Conservation (phyloP, 2,113 vertebrate genomes). For the Spheniscus mendiculus region DNA sequence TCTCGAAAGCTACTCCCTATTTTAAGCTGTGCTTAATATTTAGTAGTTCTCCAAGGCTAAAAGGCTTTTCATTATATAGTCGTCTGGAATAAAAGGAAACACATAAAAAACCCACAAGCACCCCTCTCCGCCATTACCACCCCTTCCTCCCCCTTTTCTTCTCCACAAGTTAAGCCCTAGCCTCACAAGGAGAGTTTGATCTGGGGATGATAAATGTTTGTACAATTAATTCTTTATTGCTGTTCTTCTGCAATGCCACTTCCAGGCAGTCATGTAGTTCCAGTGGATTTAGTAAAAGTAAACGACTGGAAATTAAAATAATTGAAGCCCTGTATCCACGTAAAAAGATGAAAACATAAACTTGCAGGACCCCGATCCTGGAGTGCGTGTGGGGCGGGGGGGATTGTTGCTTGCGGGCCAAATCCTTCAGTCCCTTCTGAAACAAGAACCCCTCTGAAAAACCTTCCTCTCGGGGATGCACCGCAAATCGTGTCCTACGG, state of each 20-base stretch:
- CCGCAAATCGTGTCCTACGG: background rate
- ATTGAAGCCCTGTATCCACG: background rate
- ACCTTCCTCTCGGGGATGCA: background rate
- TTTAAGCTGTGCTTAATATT: constrained; percentile 37
- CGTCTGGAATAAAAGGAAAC: constrained; percentile 38
- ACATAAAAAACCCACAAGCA: constrained; percentile 14
- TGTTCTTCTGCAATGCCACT: background rate
- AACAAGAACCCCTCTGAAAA: background rate
- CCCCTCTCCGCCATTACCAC: background rate
- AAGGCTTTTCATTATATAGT: background rate
- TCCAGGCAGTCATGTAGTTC: background rate
- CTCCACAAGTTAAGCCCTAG: background rate
- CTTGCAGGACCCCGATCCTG: rapidly evolving
- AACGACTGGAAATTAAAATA: background rate
- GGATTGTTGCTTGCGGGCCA: background rate
- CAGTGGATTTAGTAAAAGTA: background rate
- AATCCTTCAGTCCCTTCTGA: background rate
- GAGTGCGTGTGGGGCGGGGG: background rate
- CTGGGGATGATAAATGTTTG: constrained; percentile 49
- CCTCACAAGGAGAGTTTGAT: constrained; percentile 43
- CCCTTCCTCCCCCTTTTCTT: constrained; percentile 8
- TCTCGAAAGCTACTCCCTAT: background rate
- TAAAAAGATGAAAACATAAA: background rate
- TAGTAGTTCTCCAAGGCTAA: constrained; percentile 21
- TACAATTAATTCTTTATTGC: constrained; percentile 56